Base-by-base conservation (phyloP, 1,140 invertebrate species). In the Drosophila ananassae region DNA sequence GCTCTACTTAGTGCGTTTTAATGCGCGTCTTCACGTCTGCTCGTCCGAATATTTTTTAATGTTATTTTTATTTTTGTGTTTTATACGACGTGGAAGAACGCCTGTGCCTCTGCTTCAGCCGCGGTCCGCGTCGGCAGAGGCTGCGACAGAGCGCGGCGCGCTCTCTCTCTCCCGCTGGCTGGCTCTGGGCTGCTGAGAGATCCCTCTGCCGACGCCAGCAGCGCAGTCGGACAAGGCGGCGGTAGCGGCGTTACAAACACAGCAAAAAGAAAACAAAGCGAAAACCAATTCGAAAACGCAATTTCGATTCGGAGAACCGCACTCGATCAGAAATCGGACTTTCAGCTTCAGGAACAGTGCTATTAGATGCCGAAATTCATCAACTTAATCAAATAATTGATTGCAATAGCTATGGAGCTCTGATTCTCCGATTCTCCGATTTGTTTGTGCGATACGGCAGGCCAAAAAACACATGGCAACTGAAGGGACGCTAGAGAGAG, bases 381-480 rank as follows among this genome's bases (percentile, higher is more conserved):
- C 51, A 52, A 53, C 22, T 64, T 41, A 32, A 74, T 64, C 48
- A 53, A 64, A 34, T 74, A 74, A 74, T 64, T 74, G 37, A 74
- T 53, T 56, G 41, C 59, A 61, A 22, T 61, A 24, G 9, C 41
- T 22, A 24, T 39, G 13, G 21, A 28, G 50, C 32, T 48, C 41
- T 53, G 46, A 22, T 71, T 72, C 59, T 72, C 72, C 52, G 53
- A 72, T 72, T 72, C 59, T 72, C 72, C 52, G 53, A 72, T 72
- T 72, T 73, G 69, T 54, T 75, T 75, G 52, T 44, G 13, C 39
- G 39, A 44, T 21, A 60, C n/a, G 34, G 12, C 9, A 52, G 34
- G n/a, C 28, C 56, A 59, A 54, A 24, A 63, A 74, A 72, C 59
- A 63, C 64, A 80, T 60, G 62, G 56, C 30, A 28, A 28, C 25